A percentile compares a stretch with the other conserved stretches of the same genome.
Conservation (phyloP, 2,113 vertebrate genomes). For the Pterocles burchelli region DNA sequence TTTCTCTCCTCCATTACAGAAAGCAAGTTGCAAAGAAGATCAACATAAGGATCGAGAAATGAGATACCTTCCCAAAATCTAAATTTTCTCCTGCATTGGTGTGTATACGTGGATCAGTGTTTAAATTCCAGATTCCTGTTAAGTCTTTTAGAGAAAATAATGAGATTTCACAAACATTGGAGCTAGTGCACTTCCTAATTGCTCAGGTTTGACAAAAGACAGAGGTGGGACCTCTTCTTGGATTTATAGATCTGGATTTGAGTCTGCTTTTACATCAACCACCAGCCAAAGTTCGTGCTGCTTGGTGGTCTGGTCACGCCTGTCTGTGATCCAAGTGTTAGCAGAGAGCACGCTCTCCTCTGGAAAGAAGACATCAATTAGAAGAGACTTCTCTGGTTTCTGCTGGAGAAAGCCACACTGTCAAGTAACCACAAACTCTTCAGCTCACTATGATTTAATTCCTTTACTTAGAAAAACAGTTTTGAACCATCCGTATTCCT, state of each 20-base stretch:
- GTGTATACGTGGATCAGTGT: neutral
- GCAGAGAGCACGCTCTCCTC: neutral
- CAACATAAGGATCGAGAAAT: neutral
- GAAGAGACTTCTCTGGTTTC: neutral
- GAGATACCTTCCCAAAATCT: neutral
- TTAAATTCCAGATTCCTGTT: neutral
- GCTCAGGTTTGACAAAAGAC: neutral
- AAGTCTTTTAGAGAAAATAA: neutral
- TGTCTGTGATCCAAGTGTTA: neutral
- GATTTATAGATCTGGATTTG: neutral
- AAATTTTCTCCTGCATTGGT: neutral
- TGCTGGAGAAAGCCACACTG: neutral
- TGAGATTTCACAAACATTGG: neutral
- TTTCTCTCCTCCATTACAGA: neutral
- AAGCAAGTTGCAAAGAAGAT: neutral
- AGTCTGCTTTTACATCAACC: neutral
- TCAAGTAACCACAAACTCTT: slow-evolving; percentile 3
- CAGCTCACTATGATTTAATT: neutral
- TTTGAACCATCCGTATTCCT: neutral
- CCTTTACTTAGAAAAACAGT: slow-evolving; percentile 5
- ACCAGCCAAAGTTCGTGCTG: neutral
- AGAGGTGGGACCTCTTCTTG: neutral
- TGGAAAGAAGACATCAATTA: neutral
- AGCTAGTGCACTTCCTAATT: neutral
- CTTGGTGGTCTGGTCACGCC: slow-evolving; percentile 4